Evolutionary conservation across 2,797 vertebrate species (phyloP).

Genomic region (Vultur gryphus): DNA sequence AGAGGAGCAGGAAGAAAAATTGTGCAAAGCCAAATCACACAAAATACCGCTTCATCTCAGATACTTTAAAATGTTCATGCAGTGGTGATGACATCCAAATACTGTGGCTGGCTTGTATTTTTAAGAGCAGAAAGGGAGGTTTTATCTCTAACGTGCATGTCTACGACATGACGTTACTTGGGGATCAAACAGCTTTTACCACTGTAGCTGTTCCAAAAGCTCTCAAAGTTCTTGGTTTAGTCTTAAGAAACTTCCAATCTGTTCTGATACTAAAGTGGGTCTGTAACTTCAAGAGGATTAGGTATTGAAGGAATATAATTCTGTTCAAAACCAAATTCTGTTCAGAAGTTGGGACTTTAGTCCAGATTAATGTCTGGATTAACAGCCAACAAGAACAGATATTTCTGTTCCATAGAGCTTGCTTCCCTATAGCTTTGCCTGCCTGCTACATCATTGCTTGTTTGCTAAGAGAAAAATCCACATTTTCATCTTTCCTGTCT

Average conservation of each 20-base stretch:
- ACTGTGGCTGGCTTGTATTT: background rate
- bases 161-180: background rate
- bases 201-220: background rate
- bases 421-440: background rate
- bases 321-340: background rate
- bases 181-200: background rate
- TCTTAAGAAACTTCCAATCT: background rate
- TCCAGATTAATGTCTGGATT: background rate
- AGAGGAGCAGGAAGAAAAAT: background rate
- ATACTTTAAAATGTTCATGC: background rate
- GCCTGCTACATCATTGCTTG: background rate
- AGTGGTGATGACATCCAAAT: background rate
- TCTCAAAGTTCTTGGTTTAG: background rate
- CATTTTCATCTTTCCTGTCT: background rate
- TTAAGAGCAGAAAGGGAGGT: background rate
- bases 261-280: background rate
- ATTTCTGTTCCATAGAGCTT: background rate
- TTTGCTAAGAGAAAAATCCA: background rate
- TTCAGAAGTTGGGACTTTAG: background rate
- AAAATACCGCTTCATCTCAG: background rate
- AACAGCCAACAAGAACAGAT: background rate
- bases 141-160: background rate
- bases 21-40: background rate
- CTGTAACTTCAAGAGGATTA: background rate
- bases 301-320: background rate